Evolutionary conservation across 2,797 vertebrate species (phyloP), one percentile per base, ranked within the genome.

Genomic region (Betta splendens): DNA sequence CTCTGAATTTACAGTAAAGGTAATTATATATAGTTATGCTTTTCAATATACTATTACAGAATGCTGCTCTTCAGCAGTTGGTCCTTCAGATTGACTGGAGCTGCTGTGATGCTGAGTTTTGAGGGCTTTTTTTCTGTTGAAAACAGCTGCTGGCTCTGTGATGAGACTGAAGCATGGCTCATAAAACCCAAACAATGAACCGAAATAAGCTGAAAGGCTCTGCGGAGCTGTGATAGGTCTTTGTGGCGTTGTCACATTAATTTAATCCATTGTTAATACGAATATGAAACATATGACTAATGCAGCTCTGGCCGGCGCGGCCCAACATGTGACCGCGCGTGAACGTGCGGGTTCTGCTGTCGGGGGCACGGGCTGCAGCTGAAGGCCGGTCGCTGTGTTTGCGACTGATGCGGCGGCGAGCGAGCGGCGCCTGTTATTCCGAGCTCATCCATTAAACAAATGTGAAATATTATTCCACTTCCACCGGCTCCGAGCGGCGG

Each of bases 331-430:
- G n/a, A n/a, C n/a, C n/a, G n/a, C n/a, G n/a, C n/a, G n/a, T n/a
- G n/a, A n/a, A n/a, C n/a, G 47, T 40, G 45, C 22, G 54, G 51
- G 68, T 54, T 49, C 42, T 44, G 9, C 58, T 46, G 33, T 47
- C 38, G 48, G 42, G 52, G 54, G 56, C 74, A 46, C 77, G 77
- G 66, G 63, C 67, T 75, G 75, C 26, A 47, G 53, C 66, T 65
- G 57, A 59, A 79, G 69, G 64, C 66, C 43, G 84, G 50, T 70
- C 69, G 51, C 52, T 21, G 61, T 46, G 73, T 80, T n/a, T n/a
- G 74, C 73, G 77, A 85, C 70, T 68, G 75, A 84, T 81, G 77
- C 50, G 64, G 61, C 83, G 80, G 86, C 44, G 59, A 75, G 70
- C 38, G 17, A 78, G 79, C 69, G 68, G 75, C 61, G 46, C 60